phyloP scores from a whole-genome alignment of 2,888 invertebrate species.

The Machimus rusticus region DNA sequence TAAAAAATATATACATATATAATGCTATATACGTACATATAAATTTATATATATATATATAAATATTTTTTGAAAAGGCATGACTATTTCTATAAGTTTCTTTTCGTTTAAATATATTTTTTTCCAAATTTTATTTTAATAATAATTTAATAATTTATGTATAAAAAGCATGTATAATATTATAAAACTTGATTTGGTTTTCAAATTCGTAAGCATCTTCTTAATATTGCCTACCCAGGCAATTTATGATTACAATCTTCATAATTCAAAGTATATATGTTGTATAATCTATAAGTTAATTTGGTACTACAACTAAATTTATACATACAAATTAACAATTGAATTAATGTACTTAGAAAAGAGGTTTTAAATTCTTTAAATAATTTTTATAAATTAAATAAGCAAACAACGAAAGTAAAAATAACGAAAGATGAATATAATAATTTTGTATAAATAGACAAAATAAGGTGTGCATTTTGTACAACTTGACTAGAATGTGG shows the following conservation, averaged over 20 bases:
- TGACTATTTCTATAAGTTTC: conserved; percentile 36
- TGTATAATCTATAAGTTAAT: conserved; percentile 2
- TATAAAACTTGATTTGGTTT: conserved; percentile 45
- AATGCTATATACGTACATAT: conserved; percentile 42
- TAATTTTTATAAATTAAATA: background rate
- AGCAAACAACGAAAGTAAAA: background rate
- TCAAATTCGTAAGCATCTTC: conserved; percentile 43
- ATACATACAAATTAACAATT: background rate
- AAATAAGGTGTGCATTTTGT: conserved; percentile 24
- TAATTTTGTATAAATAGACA: background rate
- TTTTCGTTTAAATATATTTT: conserved; percentile 36
- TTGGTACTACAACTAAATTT: background rate
- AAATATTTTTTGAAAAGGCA: conserved; percentile 47
- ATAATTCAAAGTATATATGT: conserved; percentile 26
- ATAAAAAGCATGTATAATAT: conserved; percentile 48
- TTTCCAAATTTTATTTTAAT: conserved; percentile 35
- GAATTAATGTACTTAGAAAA: background rate
- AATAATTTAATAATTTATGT: conserved; percentile 43
- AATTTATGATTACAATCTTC: conserved; percentile 25
- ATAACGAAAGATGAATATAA: background rate
- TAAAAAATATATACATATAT: conserved; percentile 42
- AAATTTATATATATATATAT: conserved; percentile 43
- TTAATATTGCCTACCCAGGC: conserved; percentile 22
- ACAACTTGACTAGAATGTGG: conserved; percentile 22
- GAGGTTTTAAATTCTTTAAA: background rate